Conservation (phyloP, 2,888 invertebrate species). For the Pristionchus arcanus region DNA sequence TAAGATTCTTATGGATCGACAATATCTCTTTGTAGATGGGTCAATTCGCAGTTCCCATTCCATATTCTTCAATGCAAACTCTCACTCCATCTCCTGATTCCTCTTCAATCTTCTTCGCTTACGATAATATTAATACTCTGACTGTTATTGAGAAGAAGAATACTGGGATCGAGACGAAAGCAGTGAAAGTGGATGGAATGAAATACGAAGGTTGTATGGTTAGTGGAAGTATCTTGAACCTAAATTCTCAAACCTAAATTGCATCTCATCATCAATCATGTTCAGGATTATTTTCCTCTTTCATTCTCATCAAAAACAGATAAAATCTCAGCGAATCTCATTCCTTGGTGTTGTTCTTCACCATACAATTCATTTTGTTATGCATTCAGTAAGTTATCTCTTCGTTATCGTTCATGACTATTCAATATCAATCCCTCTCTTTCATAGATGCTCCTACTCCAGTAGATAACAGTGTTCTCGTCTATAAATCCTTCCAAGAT, state of each 20-base stretch:
- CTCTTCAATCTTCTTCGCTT: neutral
- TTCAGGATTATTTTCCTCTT: slow-evolving; percentile 22
- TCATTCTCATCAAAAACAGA: neutral
- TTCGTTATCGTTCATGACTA: neutral
- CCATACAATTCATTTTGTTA: neutral
- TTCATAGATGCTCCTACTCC: neutral
- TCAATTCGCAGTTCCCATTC: slow-evolving; percentile 26
- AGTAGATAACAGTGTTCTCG: neutral
- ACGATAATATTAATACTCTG: slow-evolving; percentile 14
- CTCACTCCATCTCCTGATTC: slow-evolving; percentile 20
- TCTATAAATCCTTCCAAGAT: slow-evolving; percentile 27
- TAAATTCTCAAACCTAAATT: neutral
- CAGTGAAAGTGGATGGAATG: slow-evolving; percentile 31
- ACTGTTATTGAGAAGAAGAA: slow-evolving; percentile 23
- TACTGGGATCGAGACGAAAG: neutral
- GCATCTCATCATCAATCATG: neutral
- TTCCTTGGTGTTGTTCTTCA: slow-evolving; percentile 44
- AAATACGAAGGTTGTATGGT: neutral
- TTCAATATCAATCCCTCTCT: neutral
- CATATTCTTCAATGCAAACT: neutral
- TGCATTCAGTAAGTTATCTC: slow-evolving; percentile 21
- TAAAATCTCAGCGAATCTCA: neutral
- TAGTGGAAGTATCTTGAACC: neutral
- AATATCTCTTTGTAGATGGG: neutral
- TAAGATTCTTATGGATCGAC: neutral